Evolutionary conservation across 2,888 invertebrate genomes (phyloP).

Genomic region (Parnassius mnemosyne): DNA sequence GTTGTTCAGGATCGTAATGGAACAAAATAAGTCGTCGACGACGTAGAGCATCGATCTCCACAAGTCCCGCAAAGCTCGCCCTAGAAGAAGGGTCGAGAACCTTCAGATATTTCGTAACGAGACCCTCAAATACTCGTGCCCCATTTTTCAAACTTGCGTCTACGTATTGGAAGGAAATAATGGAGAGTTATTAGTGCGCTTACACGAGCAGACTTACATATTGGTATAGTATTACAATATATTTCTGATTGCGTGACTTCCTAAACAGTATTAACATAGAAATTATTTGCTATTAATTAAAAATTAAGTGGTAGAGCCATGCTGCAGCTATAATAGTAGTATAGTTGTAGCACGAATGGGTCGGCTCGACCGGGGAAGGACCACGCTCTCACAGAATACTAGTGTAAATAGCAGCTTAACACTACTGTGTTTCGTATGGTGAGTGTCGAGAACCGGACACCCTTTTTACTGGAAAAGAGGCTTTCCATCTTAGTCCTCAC

Average conservation of each 20-base stretch:
- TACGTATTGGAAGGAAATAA: slow-evolving; percentile 43
- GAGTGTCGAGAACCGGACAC: too few relatives aligned
- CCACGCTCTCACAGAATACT: too few relatives aligned
- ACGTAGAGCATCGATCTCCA: slow-evolving; percentile 55
- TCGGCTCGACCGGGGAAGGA: too few relatives aligned
- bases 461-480: too few relatives aligned
- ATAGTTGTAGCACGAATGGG: too few relatives aligned
- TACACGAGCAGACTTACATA: slow-evolving; percentile 18
- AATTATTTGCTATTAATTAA: too few relatives aligned
- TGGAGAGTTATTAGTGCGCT: slow-evolving; percentile 37
- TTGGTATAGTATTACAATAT: neutral
- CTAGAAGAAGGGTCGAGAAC: slow-evolving; percentile 59
- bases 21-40: slow-evolving; percentile 44
- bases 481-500: too few relatives aligned
- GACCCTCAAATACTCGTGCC: slow-evolving; percentile 49
- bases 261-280: neutral
- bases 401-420: too few relatives aligned
- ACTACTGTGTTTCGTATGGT: too few relatives aligned
- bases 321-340: too few relatives aligned
- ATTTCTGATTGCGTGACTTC: neutral
- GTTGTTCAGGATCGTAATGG: slow-evolving; percentile 41
- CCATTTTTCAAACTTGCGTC: slow-evolving; percentile 47
- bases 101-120: slow-evolving; percentile 56
- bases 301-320: too few relatives aligned
- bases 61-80: slow-evolving; percentile 55